Percentiles rank a stretch among this genome's conserved stretches.
phyloP scores from a whole-genome alignment of 2,797 vertebrate genomes.

The Nyctibius grandis region DNA sequence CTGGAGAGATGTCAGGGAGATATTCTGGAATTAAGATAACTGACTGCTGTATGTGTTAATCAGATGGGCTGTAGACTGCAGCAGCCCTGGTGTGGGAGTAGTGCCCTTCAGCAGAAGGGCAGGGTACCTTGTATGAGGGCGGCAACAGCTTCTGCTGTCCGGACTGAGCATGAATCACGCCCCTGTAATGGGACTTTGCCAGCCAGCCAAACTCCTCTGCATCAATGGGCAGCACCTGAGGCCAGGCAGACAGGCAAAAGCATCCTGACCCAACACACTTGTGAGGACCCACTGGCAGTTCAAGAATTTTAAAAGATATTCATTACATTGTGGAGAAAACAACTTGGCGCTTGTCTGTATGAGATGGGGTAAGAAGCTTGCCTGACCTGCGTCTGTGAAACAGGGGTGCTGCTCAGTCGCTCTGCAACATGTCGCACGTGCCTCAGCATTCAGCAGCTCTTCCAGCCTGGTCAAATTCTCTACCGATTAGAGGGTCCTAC shows the following conservation, averaged over 20 bases:
- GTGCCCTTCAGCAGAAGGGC: neutral
- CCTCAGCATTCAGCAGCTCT: neutral
- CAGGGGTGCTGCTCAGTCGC: neutral
- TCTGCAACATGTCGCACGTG: rapidly evolving
- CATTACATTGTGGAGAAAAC: neutral
- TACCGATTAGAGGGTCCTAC: neutral
- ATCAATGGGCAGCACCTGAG: neutral
- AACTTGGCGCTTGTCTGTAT: rapidly evolving
- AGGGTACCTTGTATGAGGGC: neutral
- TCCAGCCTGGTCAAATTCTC: neutral
- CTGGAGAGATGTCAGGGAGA: neutral
- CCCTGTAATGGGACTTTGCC: neutral
- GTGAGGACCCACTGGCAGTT: neutral
- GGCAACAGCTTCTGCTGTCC: neutral
- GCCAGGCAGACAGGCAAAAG: neutral
- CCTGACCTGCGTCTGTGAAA: neutral
- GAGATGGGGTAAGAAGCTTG: neutral
- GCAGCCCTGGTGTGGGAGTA: neutral
- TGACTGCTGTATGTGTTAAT: neutral
- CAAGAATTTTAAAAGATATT: neutral
- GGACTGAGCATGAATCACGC: rapidly evolving
- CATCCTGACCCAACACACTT: neutral
- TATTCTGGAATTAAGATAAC: neutral
- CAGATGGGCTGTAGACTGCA: neutral
- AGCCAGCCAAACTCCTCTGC: neutral